These are phyloP conservation scores for Rhynchophorus ferrugineus DNA, from an alignment of 1,140 invertebrate genomes.

Conservation along the genomic window DNA sequence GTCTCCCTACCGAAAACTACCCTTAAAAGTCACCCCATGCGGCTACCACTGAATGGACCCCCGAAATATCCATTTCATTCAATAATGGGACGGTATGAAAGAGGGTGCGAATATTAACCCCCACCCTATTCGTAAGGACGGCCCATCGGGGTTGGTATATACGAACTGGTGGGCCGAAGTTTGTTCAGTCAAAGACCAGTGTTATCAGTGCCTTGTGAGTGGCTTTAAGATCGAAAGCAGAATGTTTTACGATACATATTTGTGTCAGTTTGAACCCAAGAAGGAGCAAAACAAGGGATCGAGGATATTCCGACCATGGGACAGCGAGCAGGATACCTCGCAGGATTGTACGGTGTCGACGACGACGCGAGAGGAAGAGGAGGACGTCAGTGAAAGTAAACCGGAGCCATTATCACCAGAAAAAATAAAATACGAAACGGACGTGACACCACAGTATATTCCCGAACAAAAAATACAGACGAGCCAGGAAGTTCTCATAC, in stretches of 20 bases:
- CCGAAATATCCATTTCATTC: slow-evolving; percentile 36
- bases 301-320: slow-evolving; percentile 39
- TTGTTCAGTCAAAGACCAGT: slow-evolving; percentile 33
- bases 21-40: slow-evolving; percentile 27
- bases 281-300: slow-evolving; percentile 19
- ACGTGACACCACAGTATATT: not conserved
- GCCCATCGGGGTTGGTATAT: slow-evolving; percentile 35
- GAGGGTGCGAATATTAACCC: slow-evolving; percentile 37
- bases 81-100: slow-evolving; percentile 31
- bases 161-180: slow-evolving; percentile 30
- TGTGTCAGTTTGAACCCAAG: slow-evolving; percentile 15
- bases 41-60: slow-evolving; percentile 26
- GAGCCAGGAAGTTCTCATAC: not conserved
- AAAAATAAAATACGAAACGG: not conserved
- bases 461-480: not conserved
- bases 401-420: not conserved
- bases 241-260: too few species aligned
- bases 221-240: too few species aligned
- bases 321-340: slow-evolving; percentile 34
- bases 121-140: slow-evolving; percentile 31
- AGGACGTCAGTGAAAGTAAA: not conserved
- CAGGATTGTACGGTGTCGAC: slow-evolving; percentile 49
- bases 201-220: too few species aligned
- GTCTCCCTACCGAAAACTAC: slow-evolving; percentile 17
- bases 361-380: slow-evolving; percentile 40